Conservation (phyloP, 2,888 invertebrate species). For the Penaeus monodon region DNA sequence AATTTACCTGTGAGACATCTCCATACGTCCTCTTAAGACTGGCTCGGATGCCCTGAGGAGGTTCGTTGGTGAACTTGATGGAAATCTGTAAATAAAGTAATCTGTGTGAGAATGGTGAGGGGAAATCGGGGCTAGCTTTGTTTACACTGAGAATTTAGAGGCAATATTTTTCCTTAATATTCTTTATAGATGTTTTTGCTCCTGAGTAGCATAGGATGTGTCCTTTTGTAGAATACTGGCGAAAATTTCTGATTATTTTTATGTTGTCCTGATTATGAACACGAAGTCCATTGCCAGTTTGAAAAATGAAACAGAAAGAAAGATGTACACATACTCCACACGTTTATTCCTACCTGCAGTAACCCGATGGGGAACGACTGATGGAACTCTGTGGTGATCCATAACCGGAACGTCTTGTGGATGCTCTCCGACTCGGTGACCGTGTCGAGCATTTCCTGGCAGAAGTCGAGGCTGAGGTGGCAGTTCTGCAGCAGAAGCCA, state of each 20-base stretch:
- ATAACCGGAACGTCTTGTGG: conserved; percentile 81
- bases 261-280: too few species aligned
- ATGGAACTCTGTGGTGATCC: conserved; percentile 96
- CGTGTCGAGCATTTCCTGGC: conserved; percentile 88
- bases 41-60: conserved; percentile 93
- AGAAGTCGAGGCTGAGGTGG: conserved; percentile 94
- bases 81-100: conserved; percentile 82
- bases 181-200: too few species aligned
- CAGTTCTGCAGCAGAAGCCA: conserved; percentile 97
- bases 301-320: too few species aligned
- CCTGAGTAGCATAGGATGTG: too few species aligned
- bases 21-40: conserved; percentile 95
- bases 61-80: conserved; percentile 97
- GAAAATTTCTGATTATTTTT: too few species aligned
- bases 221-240: too few species aligned
- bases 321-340: too few species aligned
- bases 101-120: background rate
- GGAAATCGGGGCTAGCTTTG: too few species aligned
- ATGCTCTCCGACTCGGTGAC: conserved; percentile 87
- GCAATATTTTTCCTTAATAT: too few species aligned
- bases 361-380: conserved; percentile 90
- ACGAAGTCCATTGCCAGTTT: too few species aligned
- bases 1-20: conserved; percentile 76
- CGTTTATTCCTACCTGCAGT: conserved; percentile 71
- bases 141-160: too few species aligned